Conservation (phyloP, 1,140 invertebrate genomes). For the Ceratosolen fusciceps region DNA sequence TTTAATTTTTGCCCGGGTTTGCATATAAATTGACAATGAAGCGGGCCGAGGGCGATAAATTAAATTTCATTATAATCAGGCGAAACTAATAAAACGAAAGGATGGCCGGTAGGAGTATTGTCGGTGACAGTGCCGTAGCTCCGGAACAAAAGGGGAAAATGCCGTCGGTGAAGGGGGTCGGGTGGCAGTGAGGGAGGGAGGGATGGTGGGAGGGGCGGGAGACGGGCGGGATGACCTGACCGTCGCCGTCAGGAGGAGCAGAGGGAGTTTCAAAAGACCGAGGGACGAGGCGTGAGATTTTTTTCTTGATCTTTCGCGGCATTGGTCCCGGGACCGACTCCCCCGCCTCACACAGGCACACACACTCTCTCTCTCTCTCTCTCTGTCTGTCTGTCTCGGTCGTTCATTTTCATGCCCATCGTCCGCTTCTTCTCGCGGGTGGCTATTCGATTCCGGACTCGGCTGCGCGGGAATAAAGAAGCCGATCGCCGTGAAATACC, state of each 20-base stretch:
- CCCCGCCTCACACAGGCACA: no score
- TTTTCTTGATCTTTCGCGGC: constrained; percentile 48
- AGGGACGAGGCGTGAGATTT: background rate
- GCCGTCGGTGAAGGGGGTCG: no score
- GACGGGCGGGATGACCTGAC: no score
- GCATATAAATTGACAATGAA: no score
- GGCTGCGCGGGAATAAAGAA: constrained; percentile 1
- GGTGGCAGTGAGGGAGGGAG: no score
- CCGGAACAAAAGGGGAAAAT: constrained; percentile 26
- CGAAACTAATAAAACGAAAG: background rate
- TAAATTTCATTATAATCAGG: background rate
- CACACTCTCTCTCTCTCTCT: background rate
- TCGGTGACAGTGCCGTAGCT: background rate
- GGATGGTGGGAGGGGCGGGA: background rate
- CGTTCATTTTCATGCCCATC: background rate
- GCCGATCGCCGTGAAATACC: background rate
- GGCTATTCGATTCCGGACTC: constrained; percentile 1
- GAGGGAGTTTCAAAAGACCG: constrained; percentile 22
- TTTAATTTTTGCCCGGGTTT: no score
- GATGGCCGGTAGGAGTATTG: background rate
- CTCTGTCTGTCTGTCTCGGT: background rate
- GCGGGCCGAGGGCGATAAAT: background rate
- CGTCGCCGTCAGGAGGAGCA: no score
- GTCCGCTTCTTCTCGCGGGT: background rate
- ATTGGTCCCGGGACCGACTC: constrained; percentile 57